Percentiles rank a stretch among this genome's conserved stretches.
phyloP scores from a whole-genome alignment of 2,888 invertebrate species.

The Bugulina stolonifera region DNA sequence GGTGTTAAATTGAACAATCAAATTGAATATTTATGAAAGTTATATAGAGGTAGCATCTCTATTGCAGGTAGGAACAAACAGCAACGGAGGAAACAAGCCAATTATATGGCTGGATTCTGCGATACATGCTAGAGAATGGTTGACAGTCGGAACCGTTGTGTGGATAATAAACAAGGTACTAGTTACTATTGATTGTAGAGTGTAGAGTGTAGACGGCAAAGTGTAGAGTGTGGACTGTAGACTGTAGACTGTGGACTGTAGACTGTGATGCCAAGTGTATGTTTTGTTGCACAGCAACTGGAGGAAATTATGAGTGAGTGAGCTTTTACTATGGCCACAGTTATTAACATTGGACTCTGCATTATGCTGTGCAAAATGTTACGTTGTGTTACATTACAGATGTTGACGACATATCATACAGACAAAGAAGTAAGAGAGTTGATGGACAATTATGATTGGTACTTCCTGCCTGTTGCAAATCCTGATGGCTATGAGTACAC shows the following conservation, averaged over 20 bases:
- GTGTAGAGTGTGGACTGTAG: too few species aligned
- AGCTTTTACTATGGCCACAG: too few species aligned
- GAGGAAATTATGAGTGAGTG: background rate
- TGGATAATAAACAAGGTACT: slow-evolving; percentile 29
- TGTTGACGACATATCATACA: slow-evolving; percentile 33
- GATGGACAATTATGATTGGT: slow-evolving; percentile 63
- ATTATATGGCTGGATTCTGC: slow-evolving; percentile 27
- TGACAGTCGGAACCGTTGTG: slow-evolving; percentile 26
- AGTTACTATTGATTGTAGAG: too few species aligned
- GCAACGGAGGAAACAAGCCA: slow-evolving; percentile 26
- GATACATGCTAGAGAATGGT: slow-evolving; percentile 27
- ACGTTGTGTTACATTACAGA: too few species aligned
- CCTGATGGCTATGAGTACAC: slow-evolving; percentile 83
- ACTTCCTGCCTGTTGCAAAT: slow-evolving; percentile 65
- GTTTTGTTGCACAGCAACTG: too few species aligned
- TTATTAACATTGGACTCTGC: too few species aligned
- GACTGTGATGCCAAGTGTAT: too few species aligned
- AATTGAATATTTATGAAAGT: too few species aligned
- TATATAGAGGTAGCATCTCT: too few species aligned
- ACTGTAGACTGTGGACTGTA: too few species aligned
- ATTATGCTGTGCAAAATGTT: background rate
- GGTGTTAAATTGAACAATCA: too few species aligned
- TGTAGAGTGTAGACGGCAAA: too few species aligned
- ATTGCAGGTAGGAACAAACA: background rate
- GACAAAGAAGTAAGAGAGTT: slow-evolving; percentile 47